Evolutionary conservation across 2,888 invertebrate species (phyloP).

Genomic region (Netelia virgata): DNA sequence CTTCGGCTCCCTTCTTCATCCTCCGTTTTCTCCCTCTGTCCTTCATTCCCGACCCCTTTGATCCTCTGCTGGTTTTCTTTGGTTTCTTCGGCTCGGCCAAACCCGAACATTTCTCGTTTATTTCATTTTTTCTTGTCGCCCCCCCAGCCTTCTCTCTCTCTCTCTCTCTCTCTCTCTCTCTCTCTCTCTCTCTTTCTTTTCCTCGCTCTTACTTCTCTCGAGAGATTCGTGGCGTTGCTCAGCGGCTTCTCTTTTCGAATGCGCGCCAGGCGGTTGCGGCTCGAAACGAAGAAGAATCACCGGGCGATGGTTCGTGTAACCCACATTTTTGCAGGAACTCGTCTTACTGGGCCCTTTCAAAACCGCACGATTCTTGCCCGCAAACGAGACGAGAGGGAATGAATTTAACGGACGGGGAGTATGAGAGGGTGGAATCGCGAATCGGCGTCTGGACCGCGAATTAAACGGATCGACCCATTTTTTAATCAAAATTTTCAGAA

Average conservation of each 20-base stretch:
- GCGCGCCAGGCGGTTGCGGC: constrained; percentile 12
- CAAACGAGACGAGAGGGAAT: constrained; percentile 2
- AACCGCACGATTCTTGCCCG: constrained; percentile 26
- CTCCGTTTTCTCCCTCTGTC: constrained; percentile 20
- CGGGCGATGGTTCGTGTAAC: constrained; percentile 43
- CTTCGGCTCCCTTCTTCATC: constrained; percentile 45
- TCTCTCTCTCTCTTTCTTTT: background rate
- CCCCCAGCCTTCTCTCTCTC: background rate
- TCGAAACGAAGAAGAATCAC: constrained; percentile 54
- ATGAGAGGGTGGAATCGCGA: background rate
- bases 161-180: background rate
- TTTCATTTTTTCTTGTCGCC: constrained; percentile 24
- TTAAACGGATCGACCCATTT: constrained; percentile 54
- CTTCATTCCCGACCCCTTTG: constrained; percentile 27
- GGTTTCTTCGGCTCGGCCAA: constrained; percentile 39
- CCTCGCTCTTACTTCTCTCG: background rate
- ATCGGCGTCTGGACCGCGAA: constrained; percentile 35
- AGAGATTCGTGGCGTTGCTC: constrained; percentile 14
- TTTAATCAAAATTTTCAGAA: constrained; percentile 27
- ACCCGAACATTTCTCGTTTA: constrained; percentile 29
- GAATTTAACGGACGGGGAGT: background rate
- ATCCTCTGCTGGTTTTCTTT: constrained; percentile 32
- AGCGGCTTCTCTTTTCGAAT: constrained; percentile 4
- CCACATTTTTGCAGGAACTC: constrained; percentile 40
- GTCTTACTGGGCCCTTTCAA: constrained; percentile 22